Percentiles rank a stretch among this genome's conserved stretches.
phyloP scores from a whole-genome alignment of 2,797 vertebrate genomes.

The Peromyscus aztecus region DNA sequence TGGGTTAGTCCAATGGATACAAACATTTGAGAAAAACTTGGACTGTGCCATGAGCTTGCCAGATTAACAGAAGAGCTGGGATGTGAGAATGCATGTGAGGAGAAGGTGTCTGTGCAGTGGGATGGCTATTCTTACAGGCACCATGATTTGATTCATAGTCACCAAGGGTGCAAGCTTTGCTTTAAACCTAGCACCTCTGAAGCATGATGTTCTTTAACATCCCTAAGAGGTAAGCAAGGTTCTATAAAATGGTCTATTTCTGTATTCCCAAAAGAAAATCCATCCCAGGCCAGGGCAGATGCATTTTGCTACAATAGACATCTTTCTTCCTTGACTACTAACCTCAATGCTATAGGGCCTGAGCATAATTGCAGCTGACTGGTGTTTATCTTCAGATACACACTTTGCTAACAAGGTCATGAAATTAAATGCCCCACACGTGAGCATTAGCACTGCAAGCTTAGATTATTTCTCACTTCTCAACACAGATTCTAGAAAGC shows the following conservation, averaged over 20 bases:
- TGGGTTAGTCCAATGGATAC: neutral
- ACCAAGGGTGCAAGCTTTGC: constrained; percentile 19
- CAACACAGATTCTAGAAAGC: constrained; percentile 47
- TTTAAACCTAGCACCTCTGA: constrained; percentile 30
- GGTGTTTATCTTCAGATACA: constrained; percentile 63
- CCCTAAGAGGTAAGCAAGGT: constrained; percentile 23
- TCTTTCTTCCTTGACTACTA: constrained; percentile 62
- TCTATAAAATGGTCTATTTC: constrained; percentile 1
- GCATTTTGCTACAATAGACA: constrained; percentile 62
- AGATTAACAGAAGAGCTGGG: neutral
- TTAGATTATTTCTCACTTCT: neutral
- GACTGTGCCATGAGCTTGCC: neutral
- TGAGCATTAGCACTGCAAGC: constrained; percentile 19
- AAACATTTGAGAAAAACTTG: neutral
- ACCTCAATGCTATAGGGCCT: constrained; percentile 66
- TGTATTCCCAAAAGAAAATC: constrained; percentile 26
- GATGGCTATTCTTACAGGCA: neutral
- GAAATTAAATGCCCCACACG: constrained; percentile 62
- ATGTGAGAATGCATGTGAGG: neutral
- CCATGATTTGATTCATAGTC: constrained; percentile 27
- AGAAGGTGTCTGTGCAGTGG: neutral
- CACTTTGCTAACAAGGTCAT: constrained; percentile 68
- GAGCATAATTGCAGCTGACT: constrained; percentile 67
- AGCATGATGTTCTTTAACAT: constrained; percentile 51
- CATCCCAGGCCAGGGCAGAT: neutral